Conservation (phyloP, 2,888 invertebrate genomes). For the Lithophane socia region DNA sequence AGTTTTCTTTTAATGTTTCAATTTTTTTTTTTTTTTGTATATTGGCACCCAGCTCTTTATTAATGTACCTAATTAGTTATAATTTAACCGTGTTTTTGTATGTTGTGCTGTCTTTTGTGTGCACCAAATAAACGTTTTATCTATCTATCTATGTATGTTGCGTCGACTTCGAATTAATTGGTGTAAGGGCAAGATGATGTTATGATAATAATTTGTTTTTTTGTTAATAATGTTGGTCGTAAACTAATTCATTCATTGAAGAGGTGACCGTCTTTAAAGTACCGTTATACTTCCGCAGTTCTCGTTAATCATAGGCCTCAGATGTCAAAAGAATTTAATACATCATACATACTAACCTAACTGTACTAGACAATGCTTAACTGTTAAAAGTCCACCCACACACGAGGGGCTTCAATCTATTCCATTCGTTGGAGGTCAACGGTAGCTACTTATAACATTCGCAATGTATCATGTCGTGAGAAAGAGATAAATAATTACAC, state of each 20-base stretch:
- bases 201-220: not conserved
- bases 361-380: slow-evolving; percentile 34
- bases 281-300: not conserved
- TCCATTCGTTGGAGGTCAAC: slow-evolving; percentile 29
- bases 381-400: slow-evolving; percentile 29
- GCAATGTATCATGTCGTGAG: not conserved
- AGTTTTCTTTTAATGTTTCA: too few relatives aligned
- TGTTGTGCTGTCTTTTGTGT: too few relatives aligned
- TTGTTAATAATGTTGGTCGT: not conserved
- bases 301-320: not conserved
- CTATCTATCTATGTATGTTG: too few relatives aligned
- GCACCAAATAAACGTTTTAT: too few relatives aligned
- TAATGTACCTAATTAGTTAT: too few relatives aligned
- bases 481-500: slow-evolving; percentile 7
- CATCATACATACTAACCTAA: slow-evolving; percentile 6
- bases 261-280: not conserved
- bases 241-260: not conserved
- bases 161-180: not conserved
- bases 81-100: too few relatives aligned
- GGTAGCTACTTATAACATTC: slow-evolving; percentile 18
- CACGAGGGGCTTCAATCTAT: slow-evolving; percentile 7
- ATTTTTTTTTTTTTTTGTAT: too few relatives aligned
- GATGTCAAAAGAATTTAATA: slow-evolving; percentile 5
- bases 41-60: too few relatives aligned
- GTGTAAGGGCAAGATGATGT: not conserved